Percentiles rank a stretch among this genome's conserved stretches.
Evolutionary conservation across 1,140 invertebrate genomes (phyloP).

Genomic region (Polypedilum pembai): DNA sequence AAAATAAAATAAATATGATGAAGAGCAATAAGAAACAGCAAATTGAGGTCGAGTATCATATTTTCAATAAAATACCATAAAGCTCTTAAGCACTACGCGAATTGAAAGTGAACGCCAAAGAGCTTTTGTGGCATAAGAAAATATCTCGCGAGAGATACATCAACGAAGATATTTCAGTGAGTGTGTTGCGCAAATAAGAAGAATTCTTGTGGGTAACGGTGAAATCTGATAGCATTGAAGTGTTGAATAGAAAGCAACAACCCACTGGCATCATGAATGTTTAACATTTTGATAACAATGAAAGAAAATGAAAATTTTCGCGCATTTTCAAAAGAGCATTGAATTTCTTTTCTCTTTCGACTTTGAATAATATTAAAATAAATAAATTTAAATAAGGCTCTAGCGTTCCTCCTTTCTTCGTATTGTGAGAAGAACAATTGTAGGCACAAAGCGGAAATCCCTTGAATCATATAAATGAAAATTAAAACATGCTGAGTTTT

Average conservation of each 20-base stretch:
- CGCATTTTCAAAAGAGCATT: not conserved
- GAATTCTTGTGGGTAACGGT: not conserved
- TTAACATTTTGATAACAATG: conserved; percentile 18
- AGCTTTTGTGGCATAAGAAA: not conserved
- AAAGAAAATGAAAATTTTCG: not conserved
- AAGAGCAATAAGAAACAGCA: no score
- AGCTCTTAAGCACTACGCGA: not conserved
- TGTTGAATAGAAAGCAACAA: not conserved
- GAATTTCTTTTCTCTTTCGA: not conserved
- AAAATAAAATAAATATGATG: no score
- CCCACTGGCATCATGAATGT: not conserved
- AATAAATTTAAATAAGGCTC: conserved; percentile 22
- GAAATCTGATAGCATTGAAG: not conserved
- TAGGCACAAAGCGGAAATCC: not conserved
- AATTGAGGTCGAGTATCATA: not conserved
- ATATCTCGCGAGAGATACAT: not conserved
- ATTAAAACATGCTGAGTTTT: not conserved
- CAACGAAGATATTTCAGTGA: not conserved
- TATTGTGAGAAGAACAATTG: not conserved
- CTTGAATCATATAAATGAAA: conserved; percentile 19
- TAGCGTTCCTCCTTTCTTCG: no score
- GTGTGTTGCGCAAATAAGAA: not conserved
- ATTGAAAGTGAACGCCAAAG: not conserved
- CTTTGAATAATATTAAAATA: conserved; percentile 28
- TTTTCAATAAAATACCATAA: not conserved